Conservation (phyloP, 1,140 invertebrate species). For the Halictus rubicundus region DNA sequence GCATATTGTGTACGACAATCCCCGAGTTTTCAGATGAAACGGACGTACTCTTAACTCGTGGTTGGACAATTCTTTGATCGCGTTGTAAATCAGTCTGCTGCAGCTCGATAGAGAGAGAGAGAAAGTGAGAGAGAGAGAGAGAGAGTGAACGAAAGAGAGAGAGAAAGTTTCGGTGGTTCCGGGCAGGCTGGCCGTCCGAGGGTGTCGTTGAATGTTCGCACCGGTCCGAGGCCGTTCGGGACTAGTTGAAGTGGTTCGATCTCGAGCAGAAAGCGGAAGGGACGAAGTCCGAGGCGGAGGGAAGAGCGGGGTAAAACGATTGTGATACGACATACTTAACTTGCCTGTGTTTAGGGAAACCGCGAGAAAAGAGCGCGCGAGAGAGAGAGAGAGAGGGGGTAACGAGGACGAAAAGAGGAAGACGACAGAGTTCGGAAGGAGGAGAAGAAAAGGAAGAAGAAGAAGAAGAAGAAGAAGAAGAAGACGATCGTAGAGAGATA, state of each 20-base stretch:
- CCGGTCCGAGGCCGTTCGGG: no score
- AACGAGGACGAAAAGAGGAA: no score
- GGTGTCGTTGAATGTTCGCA: conserved; percentile 53
- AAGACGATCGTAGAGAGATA: conserved; percentile 28
- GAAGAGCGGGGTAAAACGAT: conserved; percentile 67
- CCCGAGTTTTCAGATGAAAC: no score
- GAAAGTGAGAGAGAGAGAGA: not conserved
- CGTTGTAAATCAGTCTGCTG: no score
- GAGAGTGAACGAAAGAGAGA: no score
- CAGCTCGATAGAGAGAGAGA: conserved; percentile 40
- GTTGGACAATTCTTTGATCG: no score
- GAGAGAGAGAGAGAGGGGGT: not conserved
- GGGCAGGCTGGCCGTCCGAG: conserved; percentile 46
- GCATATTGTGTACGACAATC: no score
- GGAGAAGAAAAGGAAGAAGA: conserved; percentile 12
- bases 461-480: conserved; percentile 15
- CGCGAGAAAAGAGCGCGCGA: conserved; percentile 18
- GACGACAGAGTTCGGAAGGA: no score
- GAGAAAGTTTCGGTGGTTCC: conserved; percentile 35
- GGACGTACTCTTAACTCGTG: no score
- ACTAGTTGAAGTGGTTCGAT: no score
- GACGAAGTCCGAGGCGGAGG: not conserved
- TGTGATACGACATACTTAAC: conserved; percentile 81
- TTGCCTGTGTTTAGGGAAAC: conserved; percentile 77
- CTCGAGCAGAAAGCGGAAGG: no score